A percentile compares a stretch with the other conserved stretches of the same genome.
These are phyloP conservation scores for Leptinotarsa rubiginosa DNA, from an alignment of 2,888 invertebrate species.

Conservation along the genomic window DNA sequence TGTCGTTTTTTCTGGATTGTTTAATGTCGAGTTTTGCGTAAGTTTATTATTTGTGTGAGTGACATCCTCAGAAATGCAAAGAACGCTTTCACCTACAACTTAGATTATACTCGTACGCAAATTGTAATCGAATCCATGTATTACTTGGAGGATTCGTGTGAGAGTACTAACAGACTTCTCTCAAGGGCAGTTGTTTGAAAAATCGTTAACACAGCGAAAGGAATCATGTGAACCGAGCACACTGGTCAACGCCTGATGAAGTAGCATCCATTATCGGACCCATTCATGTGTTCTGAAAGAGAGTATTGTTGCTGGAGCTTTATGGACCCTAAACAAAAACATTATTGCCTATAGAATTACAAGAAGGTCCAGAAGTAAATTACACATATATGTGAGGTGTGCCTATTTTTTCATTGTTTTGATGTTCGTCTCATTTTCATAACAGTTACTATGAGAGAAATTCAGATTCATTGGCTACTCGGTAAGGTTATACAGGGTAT, in stretches of 20 bases:
- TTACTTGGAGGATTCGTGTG: not conserved
- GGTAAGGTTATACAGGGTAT: no score
- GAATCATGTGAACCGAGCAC: slow-evolving; percentile 51
- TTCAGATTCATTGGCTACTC: no score
- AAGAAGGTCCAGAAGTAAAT: slow-evolving; percentile 30
- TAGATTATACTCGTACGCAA: no score
- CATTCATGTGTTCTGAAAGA: slow-evolving; percentile 59
- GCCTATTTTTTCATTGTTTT: slow-evolving; percentile 1
- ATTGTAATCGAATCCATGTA: no score
- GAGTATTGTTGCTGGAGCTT: slow-evolving; percentile 59
- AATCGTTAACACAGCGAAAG: slow-evolving; percentile 16
- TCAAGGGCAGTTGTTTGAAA: slow-evolving; percentile 28
- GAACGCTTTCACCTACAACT: no score
- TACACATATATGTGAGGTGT: slow-evolving; percentile 17
- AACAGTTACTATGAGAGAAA: no score
- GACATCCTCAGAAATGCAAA: no score
- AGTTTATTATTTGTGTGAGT: no score
- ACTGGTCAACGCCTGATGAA: slow-evolving; percentile 53
- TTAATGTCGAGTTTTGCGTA: no score
- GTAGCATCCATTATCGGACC: slow-evolving; percentile 59
- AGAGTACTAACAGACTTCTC: not conserved
- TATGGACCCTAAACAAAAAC: slow-evolving; percentile 64
- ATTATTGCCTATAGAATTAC: slow-evolving; percentile 55
- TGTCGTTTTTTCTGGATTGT: no score
- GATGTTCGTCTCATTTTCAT: not conserved